Evolutionary conservation across 2,888 invertebrate species (phyloP).

Genomic region (Rhimphoctona megacephalus): DNA sequence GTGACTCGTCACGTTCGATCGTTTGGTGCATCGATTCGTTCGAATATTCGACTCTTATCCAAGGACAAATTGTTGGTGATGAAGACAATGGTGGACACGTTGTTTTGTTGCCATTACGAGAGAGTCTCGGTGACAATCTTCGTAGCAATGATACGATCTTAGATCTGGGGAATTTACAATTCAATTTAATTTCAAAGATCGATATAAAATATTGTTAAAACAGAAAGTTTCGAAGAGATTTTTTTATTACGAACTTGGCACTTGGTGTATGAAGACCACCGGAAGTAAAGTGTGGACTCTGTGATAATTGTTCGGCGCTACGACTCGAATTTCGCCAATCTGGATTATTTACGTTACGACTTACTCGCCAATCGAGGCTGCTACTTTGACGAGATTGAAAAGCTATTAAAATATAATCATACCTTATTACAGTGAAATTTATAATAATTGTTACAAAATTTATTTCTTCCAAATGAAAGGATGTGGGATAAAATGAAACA

Average conservation of each 20-base stretch:
- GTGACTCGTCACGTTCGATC: slow-evolving; percentile 75
- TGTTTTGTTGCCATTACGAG: slow-evolving; percentile 78
- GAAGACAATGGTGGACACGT: slow-evolving; percentile 74
- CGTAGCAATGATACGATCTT: slow-evolving; percentile 81
- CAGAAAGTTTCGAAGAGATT: not conserved
- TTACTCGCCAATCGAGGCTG: slow-evolving; percentile 82
- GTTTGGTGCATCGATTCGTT: slow-evolving; percentile 76
- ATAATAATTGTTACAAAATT: not conserved
- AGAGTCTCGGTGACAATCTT: slow-evolving; percentile 81
- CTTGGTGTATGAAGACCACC: slow-evolving; percentile 80
- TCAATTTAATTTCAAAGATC: not conserved
- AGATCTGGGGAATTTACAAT: slow-evolving; percentile 74
- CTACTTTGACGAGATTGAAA: slow-evolving; percentile 79
- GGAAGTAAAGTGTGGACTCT: slow-evolving; percentile 77
- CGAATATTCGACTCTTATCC: slow-evolving; percentile 83
- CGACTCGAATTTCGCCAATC: slow-evolving; percentile 80
- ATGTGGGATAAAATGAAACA: not conserved
- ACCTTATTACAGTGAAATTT: not conserved
- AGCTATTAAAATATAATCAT: slow-evolving; percentile 66
- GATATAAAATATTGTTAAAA: not conserved
- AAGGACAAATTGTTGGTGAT: slow-evolving; percentile 81
- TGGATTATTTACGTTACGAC: slow-evolving; percentile 75
- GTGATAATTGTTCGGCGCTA: slow-evolving; percentile 81
- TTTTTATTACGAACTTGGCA: slow-evolving; percentile 75
- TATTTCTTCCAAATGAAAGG: not conserved